Percentiles rank a stretch among this genome's conserved stretches.
phyloP scores from a whole-genome alignment of 2,797 vertebrate genomes.

The Okamejei kenojei region DNA sequence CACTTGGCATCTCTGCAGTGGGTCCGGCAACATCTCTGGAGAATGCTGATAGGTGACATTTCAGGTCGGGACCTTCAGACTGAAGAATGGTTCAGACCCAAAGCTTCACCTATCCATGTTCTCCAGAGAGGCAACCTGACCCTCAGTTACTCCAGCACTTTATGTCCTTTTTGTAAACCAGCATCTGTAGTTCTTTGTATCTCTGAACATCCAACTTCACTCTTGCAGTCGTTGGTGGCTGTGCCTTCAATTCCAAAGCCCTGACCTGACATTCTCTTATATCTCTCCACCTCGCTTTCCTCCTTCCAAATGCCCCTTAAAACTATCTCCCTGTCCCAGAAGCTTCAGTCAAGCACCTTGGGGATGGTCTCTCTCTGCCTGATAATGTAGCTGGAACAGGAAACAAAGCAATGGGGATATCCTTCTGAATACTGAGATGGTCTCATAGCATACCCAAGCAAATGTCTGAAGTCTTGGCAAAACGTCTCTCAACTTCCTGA shows the following conservation, averaged over 20 bases:
- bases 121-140: too few species aligned
- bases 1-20: too few species aligned
- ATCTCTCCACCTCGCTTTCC: neutral
- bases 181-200: too few species aligned
- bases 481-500: neutral
- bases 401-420: neutral
- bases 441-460: too few species aligned
- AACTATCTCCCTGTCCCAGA: neutral
- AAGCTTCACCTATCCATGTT: too few species aligned
- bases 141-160: too few species aligned
- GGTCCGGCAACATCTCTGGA: too few species aligned
- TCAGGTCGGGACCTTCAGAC: too few species aligned
- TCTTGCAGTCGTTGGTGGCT: too few species aligned
- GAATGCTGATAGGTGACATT: too few species aligned
- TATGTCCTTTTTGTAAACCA: too few species aligned
- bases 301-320: neutral
- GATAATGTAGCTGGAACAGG: neutral
- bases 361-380: neutral
- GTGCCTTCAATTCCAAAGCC: neutral
- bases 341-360: neutral
- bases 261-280: neutral
- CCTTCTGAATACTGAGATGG: neutral
- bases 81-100: too few species aligned
- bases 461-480: neutral
- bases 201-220: neutral